Conservation (phyloP, 1,140 invertebrate genomes). For the Bombus waltoni region DNA sequence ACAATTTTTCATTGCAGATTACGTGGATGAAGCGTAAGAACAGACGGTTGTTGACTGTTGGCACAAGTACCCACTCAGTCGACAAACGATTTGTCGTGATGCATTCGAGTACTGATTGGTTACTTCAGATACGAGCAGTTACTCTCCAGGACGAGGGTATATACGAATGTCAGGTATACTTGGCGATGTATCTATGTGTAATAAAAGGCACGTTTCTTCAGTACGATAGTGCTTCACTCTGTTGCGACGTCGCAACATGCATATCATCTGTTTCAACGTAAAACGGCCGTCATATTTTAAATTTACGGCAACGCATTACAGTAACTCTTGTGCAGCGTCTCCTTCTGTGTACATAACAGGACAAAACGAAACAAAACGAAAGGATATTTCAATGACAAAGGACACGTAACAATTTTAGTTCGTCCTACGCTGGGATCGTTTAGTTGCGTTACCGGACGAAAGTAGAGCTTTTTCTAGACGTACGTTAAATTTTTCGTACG, state of each 20-base stretch:
- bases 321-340: slow-evolving; percentile 14
- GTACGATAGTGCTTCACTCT: no score
- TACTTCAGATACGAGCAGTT: slow-evolving; percentile 88
- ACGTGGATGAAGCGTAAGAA: slow-evolving; percentile 88
- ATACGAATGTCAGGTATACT: slow-evolving; percentile 89
- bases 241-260: neutral
- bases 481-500: no score
- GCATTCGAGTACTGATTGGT: slow-evolving; percentile 90
- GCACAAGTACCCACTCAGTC: slow-evolving; percentile 87
- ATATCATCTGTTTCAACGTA: slow-evolving; percentile 27
- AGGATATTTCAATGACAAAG: neutral
- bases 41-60: slow-evolving; percentile 89
- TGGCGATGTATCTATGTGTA: neutral
- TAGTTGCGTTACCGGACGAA: neutral
- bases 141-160: slow-evolving; percentile 88
- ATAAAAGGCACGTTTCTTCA: slow-evolving; percentile 7
- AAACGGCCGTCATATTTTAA: neutral
- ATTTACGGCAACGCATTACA: slow-evolving; percentile 11
- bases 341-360: neutral
- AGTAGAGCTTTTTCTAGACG: neutral
- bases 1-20: slow-evolving; percentile 82
- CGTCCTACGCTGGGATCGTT: neutral
- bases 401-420: no score
- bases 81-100: slow-evolving; percentile 91
- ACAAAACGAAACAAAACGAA: neutral